Conservation (phyloP, 2,797 vertebrate genomes). For the Hapalemur alaotrensis region DNA sequence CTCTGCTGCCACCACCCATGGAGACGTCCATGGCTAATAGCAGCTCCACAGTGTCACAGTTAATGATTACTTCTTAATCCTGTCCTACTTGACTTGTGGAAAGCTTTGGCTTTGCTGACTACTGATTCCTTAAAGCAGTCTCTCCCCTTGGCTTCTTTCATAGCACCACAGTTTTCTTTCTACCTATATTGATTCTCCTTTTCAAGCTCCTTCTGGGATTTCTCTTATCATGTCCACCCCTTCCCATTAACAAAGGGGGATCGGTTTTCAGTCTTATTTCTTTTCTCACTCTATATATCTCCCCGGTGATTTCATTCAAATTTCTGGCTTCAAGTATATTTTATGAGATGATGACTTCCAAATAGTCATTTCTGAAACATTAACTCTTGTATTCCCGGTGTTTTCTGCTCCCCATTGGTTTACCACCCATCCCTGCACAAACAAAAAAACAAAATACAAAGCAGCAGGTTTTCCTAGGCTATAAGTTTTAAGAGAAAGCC, state of each 20-base stretch:
- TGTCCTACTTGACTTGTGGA: neutral
- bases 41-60: neutral
- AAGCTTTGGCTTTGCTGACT: neutral
- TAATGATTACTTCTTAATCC: neutral
- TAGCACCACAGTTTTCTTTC: neutral
- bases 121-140: neutral
- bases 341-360: neutral
- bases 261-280: neutral
- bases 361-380: neutral
- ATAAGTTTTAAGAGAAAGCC: neutral
- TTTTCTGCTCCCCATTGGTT: neutral
- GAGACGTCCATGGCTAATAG: neutral
- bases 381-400: neutral
- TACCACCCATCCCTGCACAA: neutral
- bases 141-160: neutral
- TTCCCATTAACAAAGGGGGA: neutral
- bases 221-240: neutral
- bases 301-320: neutral
- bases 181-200: neutral
- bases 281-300: neutral
- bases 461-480: neutral
- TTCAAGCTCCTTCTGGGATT: neutral
- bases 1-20: neutral
- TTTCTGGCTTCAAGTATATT: neutral
- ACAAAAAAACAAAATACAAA: neutral